These are phyloP conservation scores for Sarcophaga subvicina DNA, from an alignment of 2,888 invertebrate species.

Conservation along the genomic window DNA sequence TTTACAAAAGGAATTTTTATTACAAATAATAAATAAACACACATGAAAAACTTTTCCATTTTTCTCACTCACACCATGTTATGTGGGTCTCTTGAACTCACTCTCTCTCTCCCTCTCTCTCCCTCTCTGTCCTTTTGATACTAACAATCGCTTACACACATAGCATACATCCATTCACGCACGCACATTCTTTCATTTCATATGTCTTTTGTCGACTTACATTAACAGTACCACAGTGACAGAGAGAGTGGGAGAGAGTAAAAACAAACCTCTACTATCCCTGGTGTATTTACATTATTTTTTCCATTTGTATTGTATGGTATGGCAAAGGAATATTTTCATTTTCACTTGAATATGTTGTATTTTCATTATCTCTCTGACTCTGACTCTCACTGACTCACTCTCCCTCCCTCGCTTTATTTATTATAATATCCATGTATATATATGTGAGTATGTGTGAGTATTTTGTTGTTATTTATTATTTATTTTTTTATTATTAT, in stretches of 20 bases:
- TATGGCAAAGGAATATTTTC: conserved; percentile 39
- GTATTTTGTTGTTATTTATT: neutral
- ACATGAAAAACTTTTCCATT: conserved; percentile 30
- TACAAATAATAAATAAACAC: conserved; percentile 61
- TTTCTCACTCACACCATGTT: neutral
- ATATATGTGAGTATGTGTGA: neutral
- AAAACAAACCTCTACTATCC: neutral
- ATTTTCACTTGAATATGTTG: conserved; percentile 51
- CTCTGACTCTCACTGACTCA: neutral
- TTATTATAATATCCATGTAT: neutral
- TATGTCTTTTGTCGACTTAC: neutral
- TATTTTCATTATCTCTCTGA: conserved; percentile 47
- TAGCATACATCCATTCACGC: conserved; percentile 18
- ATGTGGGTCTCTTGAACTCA: too few relatives aligned
- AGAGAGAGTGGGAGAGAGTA: neutral
- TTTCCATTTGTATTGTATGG: conserved; percentile 43
- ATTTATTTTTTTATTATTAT: conserved; percentile 32
- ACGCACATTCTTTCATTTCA: neutral
- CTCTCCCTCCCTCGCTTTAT: neutral
- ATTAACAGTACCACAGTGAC: neutral
- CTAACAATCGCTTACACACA: conserved; percentile 3
- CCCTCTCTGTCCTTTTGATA: too few relatives aligned
- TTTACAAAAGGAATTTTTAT: conserved; percentile 56
- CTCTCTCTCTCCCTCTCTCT: too few relatives aligned
- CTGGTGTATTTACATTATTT: conserved; percentile 12